phyloP scores from a whole-genome alignment of 2,888 invertebrate genomes.

The Thereva unica region DNA sequence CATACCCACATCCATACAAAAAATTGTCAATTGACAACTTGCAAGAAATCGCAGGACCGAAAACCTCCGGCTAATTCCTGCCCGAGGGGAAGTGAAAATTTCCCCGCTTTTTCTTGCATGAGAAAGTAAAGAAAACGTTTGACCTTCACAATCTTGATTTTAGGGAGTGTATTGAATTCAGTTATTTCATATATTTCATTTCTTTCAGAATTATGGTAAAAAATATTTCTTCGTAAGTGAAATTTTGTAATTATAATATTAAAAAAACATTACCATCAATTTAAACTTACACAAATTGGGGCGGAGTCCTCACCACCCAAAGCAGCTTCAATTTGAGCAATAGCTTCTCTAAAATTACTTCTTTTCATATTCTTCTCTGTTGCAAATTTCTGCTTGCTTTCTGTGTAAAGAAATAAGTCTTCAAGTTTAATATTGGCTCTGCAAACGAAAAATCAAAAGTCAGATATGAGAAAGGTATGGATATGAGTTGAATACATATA shows the following conservation, averaged over 20 bases:
- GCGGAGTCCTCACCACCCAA: constrained; percentile 64
- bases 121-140: too few species aligned
- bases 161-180: too few species aligned
- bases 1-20: too few species aligned
- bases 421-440: constrained; percentile 79
- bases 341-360: constrained; percentile 83
- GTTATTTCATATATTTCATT: too few species aligned
- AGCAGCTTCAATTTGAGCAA: constrained; percentile 84
- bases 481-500: background rate
- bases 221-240: too few species aligned
- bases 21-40: too few species aligned
- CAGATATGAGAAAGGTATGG: background rate
- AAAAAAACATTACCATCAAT: background rate
- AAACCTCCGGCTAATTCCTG: too few species aligned
- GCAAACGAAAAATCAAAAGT: constrained; percentile 45
- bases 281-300: constrained; percentile 52
- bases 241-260: background rate
- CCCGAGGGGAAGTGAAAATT: too few species aligned
- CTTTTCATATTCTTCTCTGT: constrained; percentile 74
- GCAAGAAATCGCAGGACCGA: too few species aligned
- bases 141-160: too few species aligned
- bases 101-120: too few species aligned
- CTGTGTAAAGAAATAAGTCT: constrained; percentile 82
- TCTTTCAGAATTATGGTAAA: too few species aligned
- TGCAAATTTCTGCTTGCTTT: constrained; percentile 74